Base-by-base conservation (phyloP, 2,797 vertebrate species). In the Poeciliopsis paucimaculata region DNA sequence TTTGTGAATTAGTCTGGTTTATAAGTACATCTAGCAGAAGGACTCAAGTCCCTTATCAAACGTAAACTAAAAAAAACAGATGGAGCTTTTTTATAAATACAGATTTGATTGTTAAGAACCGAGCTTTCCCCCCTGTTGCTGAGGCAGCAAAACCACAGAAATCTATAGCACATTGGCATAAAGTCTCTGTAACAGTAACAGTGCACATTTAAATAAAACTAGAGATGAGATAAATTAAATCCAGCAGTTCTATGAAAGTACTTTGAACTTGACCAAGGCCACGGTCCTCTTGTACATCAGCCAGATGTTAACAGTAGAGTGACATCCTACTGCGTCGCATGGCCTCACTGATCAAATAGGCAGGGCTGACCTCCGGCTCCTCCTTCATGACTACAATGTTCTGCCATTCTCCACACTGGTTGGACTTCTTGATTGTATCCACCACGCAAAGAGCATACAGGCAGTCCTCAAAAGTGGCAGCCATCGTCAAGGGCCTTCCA, bases 301-400 rank as follows among this genome's bases (percentile, higher is more conserved):
- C 72, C 15, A 15, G 43, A 83, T 49, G 90, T 93, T 97, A 99
- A 93, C 98, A 99, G 94, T 99, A 98, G 43, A 99, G 95, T 2
- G 98, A 99, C 98, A 99, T 98, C 88, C 98, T 94, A 91, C 98
- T 99, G 57, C 98, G 94, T 43, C 98, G 94, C 98, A 99, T 99
- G 75, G 98, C 98, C 95, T 99, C 98, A 0, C 98, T 99, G 94
- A 99, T 99, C 89, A 99, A 91, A 86, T 99, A 99, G 0, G 98
- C 98, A 0, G 98, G 98, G 92, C 97, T 99, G 87, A 99, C 90
- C 87, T 99, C 98, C 0, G 98, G 98, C 87, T 99, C 98, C 80
- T 99, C 98, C 0, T 97, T 99, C 98, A 99, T 99, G 78, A 99
- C 95, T 15, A 94, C 97, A 72, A 99, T 98, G 94, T 97, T 98